Evolutionary conservation across 2,888 invertebrate species (phyloP).

Genomic region (Fragum whitleyi): DNA sequence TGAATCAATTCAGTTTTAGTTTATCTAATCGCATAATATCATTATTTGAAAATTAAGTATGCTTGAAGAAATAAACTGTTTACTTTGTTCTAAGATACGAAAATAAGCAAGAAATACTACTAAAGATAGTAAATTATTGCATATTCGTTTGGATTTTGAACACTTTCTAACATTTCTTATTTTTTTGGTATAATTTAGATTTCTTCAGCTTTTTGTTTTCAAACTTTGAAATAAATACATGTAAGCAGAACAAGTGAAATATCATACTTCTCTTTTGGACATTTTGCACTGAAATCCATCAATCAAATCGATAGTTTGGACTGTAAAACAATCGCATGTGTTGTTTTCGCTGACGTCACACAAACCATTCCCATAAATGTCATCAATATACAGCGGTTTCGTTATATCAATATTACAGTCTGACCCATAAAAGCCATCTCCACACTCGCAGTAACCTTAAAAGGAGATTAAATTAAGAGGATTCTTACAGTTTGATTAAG

Average conservation of each 20-base stretch:
- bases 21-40: too few species aligned
- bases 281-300: conserved; percentile 9
- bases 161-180: neutral
- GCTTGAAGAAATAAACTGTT: too few species aligned
- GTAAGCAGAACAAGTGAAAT: too few species aligned
- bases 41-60: too few species aligned
- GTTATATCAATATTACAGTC: conserved; percentile 8
- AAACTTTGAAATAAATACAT: neutral
- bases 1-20: too few species aligned
- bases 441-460: neutral
- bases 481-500: too few species aligned
- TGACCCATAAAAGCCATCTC: neutral
- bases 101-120: neutral
- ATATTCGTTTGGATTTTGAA: neutral
- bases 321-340: conserved; percentile 4
- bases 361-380: conserved; percentile 4
- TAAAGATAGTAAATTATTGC: neutral
- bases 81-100: neutral
- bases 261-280: neutral
- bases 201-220: neutral
- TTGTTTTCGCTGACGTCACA: neutral
- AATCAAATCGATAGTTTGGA: conserved; percentile 2
- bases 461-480: neutral
- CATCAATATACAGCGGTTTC: neutral
- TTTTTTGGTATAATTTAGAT: too few species aligned